phyloP scores from a whole-genome alignment of 2,888 invertebrate genomes.

The Cheilosia impressa region DNA sequence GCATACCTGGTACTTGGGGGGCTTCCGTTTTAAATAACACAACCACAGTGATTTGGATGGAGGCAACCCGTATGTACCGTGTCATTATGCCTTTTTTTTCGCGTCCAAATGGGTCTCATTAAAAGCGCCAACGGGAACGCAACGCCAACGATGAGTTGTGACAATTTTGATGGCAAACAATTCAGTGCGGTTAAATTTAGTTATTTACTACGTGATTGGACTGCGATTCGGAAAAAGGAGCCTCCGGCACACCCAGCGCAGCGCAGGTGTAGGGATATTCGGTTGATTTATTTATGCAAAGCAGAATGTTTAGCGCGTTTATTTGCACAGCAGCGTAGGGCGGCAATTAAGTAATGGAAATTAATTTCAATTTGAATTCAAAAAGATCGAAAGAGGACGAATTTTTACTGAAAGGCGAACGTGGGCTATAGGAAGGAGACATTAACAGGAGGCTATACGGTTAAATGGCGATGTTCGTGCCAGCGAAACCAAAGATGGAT shows the following conservation, averaged over 20 bases:
- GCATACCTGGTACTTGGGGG: neutral
- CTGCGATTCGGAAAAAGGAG: neutral
- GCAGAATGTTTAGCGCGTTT: constrained; percentile 62
- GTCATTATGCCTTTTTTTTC: neutral
- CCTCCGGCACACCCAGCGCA: neutral
- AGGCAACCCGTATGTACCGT: neutral
- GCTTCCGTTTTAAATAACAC: constrained; percentile 43
- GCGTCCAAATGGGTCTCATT: constrained; percentile 18
- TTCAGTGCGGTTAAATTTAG: constrained; percentile 41
- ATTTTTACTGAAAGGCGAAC: neutral
- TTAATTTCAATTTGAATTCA: constrained; percentile 69
- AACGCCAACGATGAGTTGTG: constrained; percentile 27
- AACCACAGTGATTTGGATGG: constrained; percentile 26
- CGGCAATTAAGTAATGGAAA: constrained; percentile 68
- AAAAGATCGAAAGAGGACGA: constrained; percentile 22
- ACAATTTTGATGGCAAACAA: constrained; percentile 40
- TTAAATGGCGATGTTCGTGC: constrained; percentile 37
- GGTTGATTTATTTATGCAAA: constrained; percentile 69
- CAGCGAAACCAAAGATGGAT: no score
- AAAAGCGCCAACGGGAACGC: neutral
- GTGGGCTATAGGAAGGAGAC: constrained; percentile 13
- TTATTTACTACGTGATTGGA: constrained; percentile 50
- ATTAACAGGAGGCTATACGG: constrained; percentile 36
- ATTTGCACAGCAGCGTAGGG: constrained; percentile 60
- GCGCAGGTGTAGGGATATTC: constrained; percentile 41